Conservation (phyloP, 2,797 vertebrate species). For the Falco naumanni region DNA sequence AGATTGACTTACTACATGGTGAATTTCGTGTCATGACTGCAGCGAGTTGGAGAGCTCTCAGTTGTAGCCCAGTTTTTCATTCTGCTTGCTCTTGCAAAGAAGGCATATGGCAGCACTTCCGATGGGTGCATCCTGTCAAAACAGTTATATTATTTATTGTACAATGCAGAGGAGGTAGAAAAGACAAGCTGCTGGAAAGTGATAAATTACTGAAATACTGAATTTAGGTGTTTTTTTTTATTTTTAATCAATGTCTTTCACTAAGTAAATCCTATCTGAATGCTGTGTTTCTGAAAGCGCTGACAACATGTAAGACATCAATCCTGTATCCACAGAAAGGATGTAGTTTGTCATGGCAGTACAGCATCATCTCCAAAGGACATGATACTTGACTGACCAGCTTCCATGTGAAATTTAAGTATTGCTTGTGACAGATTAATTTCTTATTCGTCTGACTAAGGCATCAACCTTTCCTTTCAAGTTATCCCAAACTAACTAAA, state of each 20-base stretch:
- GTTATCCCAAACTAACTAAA: background rate
- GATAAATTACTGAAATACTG: background rate
- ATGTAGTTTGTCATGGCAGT: background rate
- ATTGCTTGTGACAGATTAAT: background rate
- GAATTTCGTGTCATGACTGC: background rate
- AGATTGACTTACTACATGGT: background rate
- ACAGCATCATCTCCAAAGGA: background rate
- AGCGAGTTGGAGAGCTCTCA: background rate
- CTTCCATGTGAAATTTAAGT: background rate
- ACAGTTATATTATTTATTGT: background rate
- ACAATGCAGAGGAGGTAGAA: background rate
- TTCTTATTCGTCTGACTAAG: background rate
- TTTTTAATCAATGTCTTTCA: background rate
- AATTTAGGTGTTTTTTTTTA: background rate
- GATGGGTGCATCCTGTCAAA: constrained; percentile 6
- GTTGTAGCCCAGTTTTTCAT: background rate
- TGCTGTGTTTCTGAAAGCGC: background rate
- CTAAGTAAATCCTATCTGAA: background rate
- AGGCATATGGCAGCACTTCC: background rate
- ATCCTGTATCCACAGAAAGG: background rate
- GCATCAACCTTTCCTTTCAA: background rate
- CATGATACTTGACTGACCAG: background rate
- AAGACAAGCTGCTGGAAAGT: background rate
- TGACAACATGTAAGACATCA: background rate
- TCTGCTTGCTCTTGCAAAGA: background rate